A percentile compares a stretch with the other conserved stretches of the same genome.
These are phyloP conservation scores for Drosophila bunnanda DNA, from an alignment of 2,888 invertebrate genomes.

Conservation along the genomic window DNA sequence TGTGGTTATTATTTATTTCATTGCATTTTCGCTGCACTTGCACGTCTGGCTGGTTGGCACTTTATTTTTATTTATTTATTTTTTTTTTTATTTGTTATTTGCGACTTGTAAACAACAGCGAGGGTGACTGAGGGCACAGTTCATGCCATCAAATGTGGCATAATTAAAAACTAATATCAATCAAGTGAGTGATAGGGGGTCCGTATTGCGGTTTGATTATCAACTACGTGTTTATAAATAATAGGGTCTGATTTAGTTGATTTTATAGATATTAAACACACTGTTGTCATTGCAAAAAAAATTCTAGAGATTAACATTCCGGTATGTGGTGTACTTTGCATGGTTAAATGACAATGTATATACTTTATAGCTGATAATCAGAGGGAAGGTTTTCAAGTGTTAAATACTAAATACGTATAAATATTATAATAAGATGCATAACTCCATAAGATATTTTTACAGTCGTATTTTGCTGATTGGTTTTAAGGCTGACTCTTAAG, in stretches of 20 bases:
- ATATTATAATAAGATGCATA: not conserved
- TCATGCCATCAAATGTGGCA: constrained; percentile 60
- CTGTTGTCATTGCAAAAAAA: not conserved
- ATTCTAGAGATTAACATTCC: not conserved
- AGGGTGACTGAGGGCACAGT: constrained; percentile 10
- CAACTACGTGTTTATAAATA: constrained; percentile 28
- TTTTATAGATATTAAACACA: constrained; percentile 12
- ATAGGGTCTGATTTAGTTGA: constrained; percentile 24
- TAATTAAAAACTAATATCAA: constrained; percentile 63
- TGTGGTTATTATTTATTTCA: constrained; percentile 56
- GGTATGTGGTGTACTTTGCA: constrained; percentile 3
- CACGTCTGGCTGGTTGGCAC: constrained; percentile 5
- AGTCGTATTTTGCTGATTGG: not conserved
- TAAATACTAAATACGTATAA: not conserved
- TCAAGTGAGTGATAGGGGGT: constrained; percentile 4
- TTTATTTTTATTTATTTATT: constrained; percentile 13
- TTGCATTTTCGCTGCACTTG: constrained; percentile 26
- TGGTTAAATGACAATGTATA: not conserved
- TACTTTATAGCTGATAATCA: not conserved
- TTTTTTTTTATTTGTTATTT: constrained; percentile 12
- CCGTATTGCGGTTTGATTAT: constrained; percentile 25
- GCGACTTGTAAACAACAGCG: constrained; percentile 25
- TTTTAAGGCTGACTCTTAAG: too few relatives aligned
- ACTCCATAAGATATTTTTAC: not conserved
- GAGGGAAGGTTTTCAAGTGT: not conserved